Evolutionary conservation across 2,113 vertebrate species (phyloP), one percentile per base, ranked within the genome.

Genomic region (Cyphomyrus discorhynchus): DNA sequence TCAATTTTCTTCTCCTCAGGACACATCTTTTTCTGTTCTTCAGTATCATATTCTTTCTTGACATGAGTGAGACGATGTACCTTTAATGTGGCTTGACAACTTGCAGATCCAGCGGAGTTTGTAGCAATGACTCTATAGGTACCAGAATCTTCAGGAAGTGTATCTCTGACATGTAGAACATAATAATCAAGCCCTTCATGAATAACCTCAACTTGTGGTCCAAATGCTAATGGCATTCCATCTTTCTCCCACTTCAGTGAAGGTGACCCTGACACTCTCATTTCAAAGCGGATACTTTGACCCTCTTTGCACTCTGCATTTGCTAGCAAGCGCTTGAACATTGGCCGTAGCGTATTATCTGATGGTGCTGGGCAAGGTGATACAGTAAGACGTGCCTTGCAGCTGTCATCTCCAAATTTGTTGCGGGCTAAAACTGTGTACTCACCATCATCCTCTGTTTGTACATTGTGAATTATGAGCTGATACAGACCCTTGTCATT

Each of bases 281-380:
- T 98, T 94, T 99, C 98, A 96, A 99, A 99, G 92, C 98, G 97
- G 88, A 97, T 93, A 17, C 95, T 97, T 89, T 99, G 98, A 89
- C 98, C 97, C 95, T 99, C 98, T 89, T 94, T 97, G 92, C 98
- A 99, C 92, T 99, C 98, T 19, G 97, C 94, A 42, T 99, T 99
- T 92, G 98, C 98, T 58, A 99, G 95, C 46, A 99, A 93, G n/a
- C 98, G 97, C 95, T 99, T 99, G 93, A 99, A 99, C 98, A 99
- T 99, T 86, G 98, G 98, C 92, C 98, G 97, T 90, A 99, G 91
- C 0, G 97, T 99, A 42, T 96, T 97, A 39, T 97, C 98, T 92
- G 97, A 95, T 88, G 98, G 96, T 93, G 97, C 96, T 13, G 98
- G 98, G 84, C 98, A 97, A 0, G 97, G 97, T 90, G 96, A 95